Base-by-base conservation (phyloP, 1,140 invertebrate species). In the Bombus soroeensis region DNA sequence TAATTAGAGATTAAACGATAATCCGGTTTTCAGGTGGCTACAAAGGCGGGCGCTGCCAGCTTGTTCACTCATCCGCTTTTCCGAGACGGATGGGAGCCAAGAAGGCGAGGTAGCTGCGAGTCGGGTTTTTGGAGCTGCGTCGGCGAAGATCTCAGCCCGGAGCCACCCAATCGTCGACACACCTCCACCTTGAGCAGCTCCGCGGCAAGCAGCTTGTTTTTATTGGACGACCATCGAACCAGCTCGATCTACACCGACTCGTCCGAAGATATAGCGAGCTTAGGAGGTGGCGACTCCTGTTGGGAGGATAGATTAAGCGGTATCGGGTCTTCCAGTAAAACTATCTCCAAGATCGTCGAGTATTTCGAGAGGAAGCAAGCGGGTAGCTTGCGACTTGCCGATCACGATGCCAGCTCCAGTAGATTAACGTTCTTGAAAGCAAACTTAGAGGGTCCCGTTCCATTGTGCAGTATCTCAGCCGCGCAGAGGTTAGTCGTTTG, bases 71-170 rank as follows among this genome's bases (percentile, higher is more conserved):
- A 96, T 90, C 96, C 96, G 4, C 90, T 96, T 13, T 96, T 96
- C 87, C 91, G 95, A 1, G 94, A 94, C 57, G 94, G 94, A 25
- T 94, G 96, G 93, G 94, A 95, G 78, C 93, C 97, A 3, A 95
- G 96, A 71, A 95, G 98, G 22, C 96, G 98, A 59, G 98, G 97
- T n/a, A 98, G 98, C 15, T 98, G 98, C 91, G 98, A 98, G 93
- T 98, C 97, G 53, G 98, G 98, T 3, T 98, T 98, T 91, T 98
- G 98, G 95, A 98, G 97, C 43, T 98, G 97, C 90, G 97, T 97
- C 64, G 97, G 97, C 90, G 97, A 97, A 92, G 97, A 97, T 78
- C 89, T 96, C 12, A 95, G 95, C 86, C 95, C 96, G 0, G 96
- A 96, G 68, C 94, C 95, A 34, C 93, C 92, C 25, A 95, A 94